These are phyloP conservation scores for Corythucha ciliata DNA, from an alignment of 2,888 invertebrate genomes.

Conservation along the genomic window DNA sequence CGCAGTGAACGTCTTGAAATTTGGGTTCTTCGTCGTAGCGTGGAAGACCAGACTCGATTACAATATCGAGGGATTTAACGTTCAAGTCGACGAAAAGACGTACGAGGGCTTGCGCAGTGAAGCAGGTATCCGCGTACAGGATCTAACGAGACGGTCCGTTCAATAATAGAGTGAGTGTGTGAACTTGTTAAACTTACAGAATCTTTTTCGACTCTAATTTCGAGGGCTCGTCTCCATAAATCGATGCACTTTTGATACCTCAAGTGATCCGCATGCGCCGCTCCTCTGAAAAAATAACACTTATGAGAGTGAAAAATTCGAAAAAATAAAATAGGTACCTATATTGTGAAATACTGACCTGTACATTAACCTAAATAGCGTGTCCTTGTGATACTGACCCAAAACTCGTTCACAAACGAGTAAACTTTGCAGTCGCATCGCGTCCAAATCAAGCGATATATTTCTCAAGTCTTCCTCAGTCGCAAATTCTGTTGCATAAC, in stretches of 20 bases:
- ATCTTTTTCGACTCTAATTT: conserved; percentile 68
- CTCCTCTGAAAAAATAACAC: conserved; percentile 42
- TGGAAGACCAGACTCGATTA: conserved; percentile 40
- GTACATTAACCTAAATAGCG: conserved; percentile 53
- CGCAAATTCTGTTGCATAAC: conserved; percentile 63
- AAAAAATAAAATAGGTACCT: not conserved
- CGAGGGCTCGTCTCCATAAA: conserved; percentile 74
- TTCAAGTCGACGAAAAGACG: conserved; percentile 69
- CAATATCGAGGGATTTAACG: conserved; percentile 48
- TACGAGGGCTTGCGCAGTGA: conserved; percentile 76
- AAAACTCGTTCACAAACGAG: conserved; percentile 80
- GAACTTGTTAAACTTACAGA: conserved; percentile 63
- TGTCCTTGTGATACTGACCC: conserved; percentile 77
- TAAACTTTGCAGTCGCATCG: conserved; percentile 76
- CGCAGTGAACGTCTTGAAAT: conserved; percentile 60
- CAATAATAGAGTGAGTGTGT: too few relatives aligned
- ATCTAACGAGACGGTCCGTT: conserved; percentile 42
- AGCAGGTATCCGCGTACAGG: conserved; percentile 67
- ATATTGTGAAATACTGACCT: conserved; percentile 4
- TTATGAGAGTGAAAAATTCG: conserved; percentile 31
- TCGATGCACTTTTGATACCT: conserved; percentile 73
- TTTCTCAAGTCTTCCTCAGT: conserved; percentile 58
- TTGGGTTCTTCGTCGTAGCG: conserved; percentile 47
- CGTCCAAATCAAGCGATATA: conserved; percentile 69
- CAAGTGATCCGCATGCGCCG: conserved; percentile 47